Evolutionary conservation across 1,140 invertebrate genomes (phyloP), one percentile per base, ranked within the genome.

Genomic region (Drosophila triauraria): DNA sequence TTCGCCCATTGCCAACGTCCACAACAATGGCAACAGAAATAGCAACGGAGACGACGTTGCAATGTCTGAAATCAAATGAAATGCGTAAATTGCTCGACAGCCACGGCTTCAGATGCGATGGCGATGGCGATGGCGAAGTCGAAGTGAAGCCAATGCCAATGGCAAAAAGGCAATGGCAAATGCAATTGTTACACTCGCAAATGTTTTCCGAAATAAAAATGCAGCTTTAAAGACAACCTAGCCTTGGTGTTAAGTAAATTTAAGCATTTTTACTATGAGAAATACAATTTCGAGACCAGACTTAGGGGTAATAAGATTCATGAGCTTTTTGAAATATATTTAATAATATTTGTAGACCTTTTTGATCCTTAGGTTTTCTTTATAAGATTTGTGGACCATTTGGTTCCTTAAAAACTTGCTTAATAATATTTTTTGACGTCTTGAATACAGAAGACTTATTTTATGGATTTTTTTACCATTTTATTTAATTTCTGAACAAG

Each of bases 11-110:
- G 60, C 59, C 72, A 75, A 35, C 32, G 30, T 42, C 42, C 59
- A 40, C 74, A 57, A 56, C 74, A 76, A 65, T 65, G 61, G 61
- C 74, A 76, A 44, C 40, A 25, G n/a, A 61, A 71, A 38, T 23
- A 44, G 17, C 44, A 46, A 13, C 43, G n/a, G 12, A n/a, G 62
- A 60, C 54, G 23, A 51, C 54, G 70, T 30, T 60, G 68, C 64
- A 60, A 53, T 61, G 72, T 46, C 74, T 82, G 60, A 69, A 80
- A 84, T 90, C 81, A 81, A 88, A 90, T 71, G 71, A 90, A 88
- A 78, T 88, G 85, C 84, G 84, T 88, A 88, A 83, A 83, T 78
- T 87, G 84, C 64, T 62, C 61, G 46, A 75, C 54, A 67, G 51
- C 47, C 23, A 17, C 15, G 44, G 25, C 48, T 70, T 68, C 64